These are phyloP conservation scores for Campoplex nolae DNA, from an alignment of 2,888 invertebrate genomes.

Conservation along the genomic window DNA sequence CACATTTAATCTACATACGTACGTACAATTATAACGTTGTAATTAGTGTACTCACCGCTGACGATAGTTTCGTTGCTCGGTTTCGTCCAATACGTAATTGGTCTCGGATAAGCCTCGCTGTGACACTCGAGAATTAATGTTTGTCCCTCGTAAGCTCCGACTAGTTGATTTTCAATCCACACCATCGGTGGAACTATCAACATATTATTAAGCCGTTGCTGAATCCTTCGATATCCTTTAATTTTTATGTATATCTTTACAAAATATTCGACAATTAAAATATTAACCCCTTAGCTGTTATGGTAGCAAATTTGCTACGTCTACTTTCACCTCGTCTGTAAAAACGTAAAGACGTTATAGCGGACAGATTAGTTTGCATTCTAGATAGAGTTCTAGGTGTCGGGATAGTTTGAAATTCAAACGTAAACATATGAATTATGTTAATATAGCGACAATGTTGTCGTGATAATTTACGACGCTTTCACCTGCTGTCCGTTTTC, in stretches of 20 bases:
- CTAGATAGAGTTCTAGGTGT: too few species aligned
- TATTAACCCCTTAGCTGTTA: background rate
- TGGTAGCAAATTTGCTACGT: background rate
- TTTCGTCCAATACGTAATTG: conserved; percentile 86
- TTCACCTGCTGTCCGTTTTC: too few species aligned
- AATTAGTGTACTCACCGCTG: conserved; percentile 73
- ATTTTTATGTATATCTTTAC: background rate
- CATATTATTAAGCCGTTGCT: conserved; percentile 21
- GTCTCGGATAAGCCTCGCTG: conserved; percentile 86
- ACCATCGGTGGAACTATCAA: conserved; percentile 86
- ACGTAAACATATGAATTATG: too few species aligned
- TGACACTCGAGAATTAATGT: conserved; percentile 85
- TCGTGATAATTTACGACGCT: too few species aligned
- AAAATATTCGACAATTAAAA: background rate
- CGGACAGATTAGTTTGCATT: too few species aligned
- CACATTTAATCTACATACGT: conserved; percentile 35
- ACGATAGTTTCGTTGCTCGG: conserved; percentile 78
- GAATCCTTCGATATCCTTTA: background rate
- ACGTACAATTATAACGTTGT: conserved; percentile 54
- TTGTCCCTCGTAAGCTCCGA: conserved; percentile 85
- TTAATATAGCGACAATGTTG: too few species aligned
- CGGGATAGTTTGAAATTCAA: too few species aligned
- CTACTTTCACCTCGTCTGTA: too few species aligned
- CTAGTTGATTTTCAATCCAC: conserved; percentile 85
- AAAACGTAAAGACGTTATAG: too few species aligned